Conservation (phyloP, 2,888 invertebrate genomes). For the Argyresthia albistria region DNA sequence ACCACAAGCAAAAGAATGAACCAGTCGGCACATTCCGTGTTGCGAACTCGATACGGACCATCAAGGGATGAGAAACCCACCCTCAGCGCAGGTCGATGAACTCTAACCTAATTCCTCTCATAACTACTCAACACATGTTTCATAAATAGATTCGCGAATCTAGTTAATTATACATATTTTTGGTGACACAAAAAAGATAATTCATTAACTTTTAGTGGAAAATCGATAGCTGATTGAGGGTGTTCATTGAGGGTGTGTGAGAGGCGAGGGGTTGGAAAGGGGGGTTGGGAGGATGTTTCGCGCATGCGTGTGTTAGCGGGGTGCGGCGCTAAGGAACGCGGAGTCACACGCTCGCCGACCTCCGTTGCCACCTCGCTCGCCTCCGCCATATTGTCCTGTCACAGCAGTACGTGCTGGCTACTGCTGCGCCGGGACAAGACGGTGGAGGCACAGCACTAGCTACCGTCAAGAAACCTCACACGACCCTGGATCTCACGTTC, state of each 20-base stretch:
- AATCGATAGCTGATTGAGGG: slow-evolving; percentile 66
- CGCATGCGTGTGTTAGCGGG: slow-evolving; percentile 53
- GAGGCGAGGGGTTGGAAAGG: slow-evolving; percentile 16
- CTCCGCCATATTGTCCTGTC: slow-evolving; percentile 97
- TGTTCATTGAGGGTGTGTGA: slow-evolving; percentile 53
- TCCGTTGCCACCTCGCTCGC: slow-evolving; percentile 47
- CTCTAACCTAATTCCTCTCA: slow-evolving; percentile 19
- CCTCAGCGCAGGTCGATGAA: slow-evolving; percentile 21
- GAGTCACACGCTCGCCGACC: slow-evolving; percentile 69
- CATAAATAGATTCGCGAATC: neutral
- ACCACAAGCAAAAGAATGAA: too few species aligned
- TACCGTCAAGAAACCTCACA: slow-evolving; percentile 14
- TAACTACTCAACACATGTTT: neutral
- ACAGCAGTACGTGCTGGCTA: slow-evolving; percentile 92
- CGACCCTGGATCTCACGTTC: neutral
- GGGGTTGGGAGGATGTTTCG: slow-evolving; percentile 25
- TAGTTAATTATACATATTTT: neutral
- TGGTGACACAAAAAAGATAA: slow-evolving; percentile 15
- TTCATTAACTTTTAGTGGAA: slow-evolving; percentile 40
- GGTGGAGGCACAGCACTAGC: slow-evolving; percentile 39
- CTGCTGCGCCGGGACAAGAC: slow-evolving; percentile 94
- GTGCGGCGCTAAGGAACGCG: slow-evolving; percentile 53
- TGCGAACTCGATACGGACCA: slow-evolving; percentile 3
- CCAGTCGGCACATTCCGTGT: slow-evolving; percentile 4
- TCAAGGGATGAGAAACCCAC: slow-evolving; percentile 5